These are phyloP conservation scores for Bombus terrestris DNA, from an alignment of 1,140 invertebrate species.

Conservation along the genomic window DNA sequence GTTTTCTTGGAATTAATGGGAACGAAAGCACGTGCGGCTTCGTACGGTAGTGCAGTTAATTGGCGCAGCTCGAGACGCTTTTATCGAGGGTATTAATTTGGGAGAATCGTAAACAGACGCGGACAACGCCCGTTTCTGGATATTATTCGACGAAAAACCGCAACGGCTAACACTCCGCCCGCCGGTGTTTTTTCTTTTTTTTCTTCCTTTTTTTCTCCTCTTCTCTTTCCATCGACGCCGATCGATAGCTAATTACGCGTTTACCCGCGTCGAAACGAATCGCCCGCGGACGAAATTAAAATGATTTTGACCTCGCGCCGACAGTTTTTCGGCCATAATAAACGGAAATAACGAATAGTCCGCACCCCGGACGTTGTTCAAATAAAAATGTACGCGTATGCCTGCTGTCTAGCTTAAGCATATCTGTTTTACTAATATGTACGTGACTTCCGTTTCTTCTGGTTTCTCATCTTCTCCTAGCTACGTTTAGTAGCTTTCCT, in stretches of 20 bases:
- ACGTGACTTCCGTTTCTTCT: neutral
- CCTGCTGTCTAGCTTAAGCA: conserved; percentile 12
- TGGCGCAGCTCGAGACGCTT: conserved; percentile 53
- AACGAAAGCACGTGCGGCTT: conserved; percentile 17
- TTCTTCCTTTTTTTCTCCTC: too few relatives aligned
- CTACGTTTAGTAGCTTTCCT: too few relatives aligned
- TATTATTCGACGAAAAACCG: conserved; percentile 60
- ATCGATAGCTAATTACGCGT: conserved; percentile 63
- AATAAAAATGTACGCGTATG: conserved; percentile 26
- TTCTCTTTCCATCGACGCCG: neutral
- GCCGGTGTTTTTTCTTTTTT: neutral
- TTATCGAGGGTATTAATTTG: conserved; percentile 54
- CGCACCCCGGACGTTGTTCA: conserved; percentile 11
- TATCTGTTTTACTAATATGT: conserved; percentile 46
- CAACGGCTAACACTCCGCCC: neutral
- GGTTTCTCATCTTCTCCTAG: neutral
- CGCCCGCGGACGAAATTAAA: conserved; percentile 60
- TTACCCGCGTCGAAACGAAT: conserved; percentile 54
- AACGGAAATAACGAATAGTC: conserved; percentile 55
- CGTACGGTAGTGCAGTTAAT: conserved; percentile 53
- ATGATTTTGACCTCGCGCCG: conserved; percentile 45
- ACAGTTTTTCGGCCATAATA: conserved; percentile 52
- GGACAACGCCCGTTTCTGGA: conserved; percentile 33
- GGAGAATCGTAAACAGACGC: conserved; percentile 39
- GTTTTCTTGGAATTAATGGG: conserved; percentile 57